Evolutionary conservation across 2,888 invertebrate species (phyloP), one percentile per base, ranked within the genome.

Genomic region (Agonopterix arenella): DNA sequence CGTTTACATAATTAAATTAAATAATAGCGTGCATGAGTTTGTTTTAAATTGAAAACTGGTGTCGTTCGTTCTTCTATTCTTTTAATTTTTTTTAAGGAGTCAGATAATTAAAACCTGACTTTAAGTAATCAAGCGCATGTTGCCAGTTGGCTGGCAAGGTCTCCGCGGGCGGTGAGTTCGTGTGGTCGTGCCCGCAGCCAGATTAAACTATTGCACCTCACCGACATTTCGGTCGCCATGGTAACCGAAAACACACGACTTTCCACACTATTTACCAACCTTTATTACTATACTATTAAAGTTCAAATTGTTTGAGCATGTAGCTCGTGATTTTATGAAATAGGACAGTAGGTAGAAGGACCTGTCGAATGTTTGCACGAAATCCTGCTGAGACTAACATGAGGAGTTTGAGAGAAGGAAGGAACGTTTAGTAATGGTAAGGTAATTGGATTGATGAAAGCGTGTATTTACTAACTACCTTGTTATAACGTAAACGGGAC

Each of bases 171-270:
- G 77, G 73, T 68, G 66, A 68, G 65, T 67, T 78, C 80, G 77
- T 79, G 80, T 78, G 73, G 76, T 85, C 84, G 82, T 84, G 83
- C 79, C 72, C 69, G 65, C 66, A 72, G 70, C 63, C 67, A 78
- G 75, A 80, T 78, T 78, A 78, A 79, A 80, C 78, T 82, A 80
- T 82, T 84, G 81, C 80, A 76, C 73, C 78, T 77, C 71, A 67
- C 76, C 76, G 76, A 76, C 73, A 75, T 83, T 80, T 76, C 72
- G 71, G 83, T 84, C 79, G 66, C 78, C 80, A 79, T 83, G 76
- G 80, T 66, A 74, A 84, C 84, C 74, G 66, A 81, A 78, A 79
- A 68, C 69, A 74, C 74, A 76, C 73, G 76, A 77, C 67, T 44
- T 38, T 37, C 28, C 48, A 18, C n/a, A 38, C 48, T 36, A n/a